phyloP scores from a whole-genome alignment of 2,113 vertebrate genomes.

The Cyprinodon brontotheroides region DNA sequence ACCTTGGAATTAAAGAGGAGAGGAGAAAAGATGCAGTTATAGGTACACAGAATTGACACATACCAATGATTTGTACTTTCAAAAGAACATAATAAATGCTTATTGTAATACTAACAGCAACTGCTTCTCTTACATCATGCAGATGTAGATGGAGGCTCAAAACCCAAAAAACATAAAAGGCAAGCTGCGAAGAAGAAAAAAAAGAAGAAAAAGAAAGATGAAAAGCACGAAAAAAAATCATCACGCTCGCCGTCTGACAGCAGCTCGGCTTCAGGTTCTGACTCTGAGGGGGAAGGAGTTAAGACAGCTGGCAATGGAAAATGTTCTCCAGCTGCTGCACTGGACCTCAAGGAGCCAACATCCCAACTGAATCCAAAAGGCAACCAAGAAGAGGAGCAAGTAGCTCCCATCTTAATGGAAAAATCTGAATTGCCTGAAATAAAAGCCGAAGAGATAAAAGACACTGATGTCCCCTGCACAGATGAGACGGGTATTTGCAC shows the following conservation, averaged over 20 bases:
- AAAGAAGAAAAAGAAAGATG: conserved; percentile 79
- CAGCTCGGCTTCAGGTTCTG: conserved; percentile 78
- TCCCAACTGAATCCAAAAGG: conserved; percentile 51
- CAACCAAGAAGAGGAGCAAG: conserved; percentile 59
- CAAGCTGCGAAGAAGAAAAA: conserved; percentile 81
- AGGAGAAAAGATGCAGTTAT: conserved; percentile 61
- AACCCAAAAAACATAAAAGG: conserved; percentile 80
- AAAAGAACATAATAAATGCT: neutral
- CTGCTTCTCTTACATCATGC: conserved; percentile 36
- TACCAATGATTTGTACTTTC: neutral
- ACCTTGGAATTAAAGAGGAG: conserved; percentile 62
- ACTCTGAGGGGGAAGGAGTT: conserved; percentile 74
- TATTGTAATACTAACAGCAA: too few relatives aligned
- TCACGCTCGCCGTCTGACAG: conserved; percentile 81
- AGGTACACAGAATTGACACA: conserved; percentile 50
- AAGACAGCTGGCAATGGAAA: conserved; percentile 57
- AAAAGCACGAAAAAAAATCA: conserved; percentile 79
- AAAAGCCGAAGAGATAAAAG: conserved; percentile 48
- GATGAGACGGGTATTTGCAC: conserved; percentile 24
- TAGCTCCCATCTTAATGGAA: conserved; percentile 3
- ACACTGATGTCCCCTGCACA: conserved; percentile 27
- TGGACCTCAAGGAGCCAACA: conserved; percentile 58
- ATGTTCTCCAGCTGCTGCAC: conserved; percentile 35
- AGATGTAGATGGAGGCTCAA: conserved; percentile 69
- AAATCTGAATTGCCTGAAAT: conserved; percentile 46